A percentile compares a stretch with the other conserved stretches of the same genome.
phyloP scores from a whole-genome alignment of 2,888 invertebrate genomes.

The Cyaniris semiargus region DNA sequence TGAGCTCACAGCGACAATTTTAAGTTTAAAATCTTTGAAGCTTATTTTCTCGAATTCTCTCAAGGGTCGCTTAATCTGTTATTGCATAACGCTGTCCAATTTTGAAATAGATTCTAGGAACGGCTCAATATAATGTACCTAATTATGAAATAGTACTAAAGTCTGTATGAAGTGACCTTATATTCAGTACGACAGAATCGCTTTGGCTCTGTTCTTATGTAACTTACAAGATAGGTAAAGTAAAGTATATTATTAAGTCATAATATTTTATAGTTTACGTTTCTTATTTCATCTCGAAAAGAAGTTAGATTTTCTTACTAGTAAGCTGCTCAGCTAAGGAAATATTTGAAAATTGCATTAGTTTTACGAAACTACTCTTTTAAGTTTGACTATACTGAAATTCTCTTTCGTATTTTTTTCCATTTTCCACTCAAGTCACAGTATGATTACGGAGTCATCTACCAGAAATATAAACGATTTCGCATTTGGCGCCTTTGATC shows the following conservation, averaged over 20 bases:
- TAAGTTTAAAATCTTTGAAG: too few relatives aligned
- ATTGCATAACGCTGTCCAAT: too few relatives aligned
- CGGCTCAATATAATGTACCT: not conserved
- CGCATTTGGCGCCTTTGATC: constrained; percentile 29
- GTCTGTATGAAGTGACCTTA: too few relatives aligned
- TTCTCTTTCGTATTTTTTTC: not conserved
- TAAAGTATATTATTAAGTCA: too few relatives aligned
- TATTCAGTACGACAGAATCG: too few relatives aligned
- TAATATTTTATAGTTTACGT: too few relatives aligned
- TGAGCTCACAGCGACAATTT: too few relatives aligned
- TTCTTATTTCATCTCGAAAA: too few relatives aligned
- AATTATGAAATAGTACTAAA: not conserved
- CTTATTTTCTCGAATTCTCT: too few relatives aligned
- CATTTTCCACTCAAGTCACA: constrained; percentile 1
- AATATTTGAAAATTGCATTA: not conserved
- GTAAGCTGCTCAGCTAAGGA: not conserved
- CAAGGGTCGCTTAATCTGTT: too few relatives aligned
- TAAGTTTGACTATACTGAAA: not conserved
- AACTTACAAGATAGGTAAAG: too few relatives aligned
- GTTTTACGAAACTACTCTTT: not conserved
- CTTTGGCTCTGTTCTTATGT: not conserved
- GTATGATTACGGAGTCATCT: constrained; percentile 6
- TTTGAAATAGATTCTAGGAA: not conserved
- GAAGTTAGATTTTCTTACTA: too few relatives aligned
- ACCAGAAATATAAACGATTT: constrained; percentile 25